A percentile compares a stretch with the other conserved stretches of the same genome.
These are phyloP conservation scores for Lepidocolaptes lacrymiger DNA, from an alignment of 2,797 vertebrate species.

Conservation along the genomic window DNA sequence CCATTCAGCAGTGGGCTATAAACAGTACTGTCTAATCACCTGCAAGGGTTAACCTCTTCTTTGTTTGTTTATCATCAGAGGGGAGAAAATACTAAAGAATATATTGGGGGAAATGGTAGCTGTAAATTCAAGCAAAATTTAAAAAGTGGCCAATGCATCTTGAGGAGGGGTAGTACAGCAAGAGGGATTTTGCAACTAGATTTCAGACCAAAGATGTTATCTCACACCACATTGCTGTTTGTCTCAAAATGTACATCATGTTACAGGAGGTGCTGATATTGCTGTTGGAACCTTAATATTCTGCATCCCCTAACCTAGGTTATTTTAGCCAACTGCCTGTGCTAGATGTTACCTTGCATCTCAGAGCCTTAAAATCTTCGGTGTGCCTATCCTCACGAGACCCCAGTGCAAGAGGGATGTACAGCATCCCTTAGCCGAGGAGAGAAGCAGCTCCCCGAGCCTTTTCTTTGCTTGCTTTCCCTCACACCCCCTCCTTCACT, in stretches of 20 bases:
- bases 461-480: constrained; percentile 1
- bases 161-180: neutral
- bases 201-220: neutral
- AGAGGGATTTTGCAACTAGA: neutral
- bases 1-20: neutral
- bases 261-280: neutral
- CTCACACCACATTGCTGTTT: neutral
- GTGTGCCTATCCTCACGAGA: constrained; percentile 2
- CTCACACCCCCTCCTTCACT: constrained; percentile 35
- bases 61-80: neutral
- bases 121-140: neutral
- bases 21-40: neutral
- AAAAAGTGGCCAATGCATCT: neutral
- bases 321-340: neutral
- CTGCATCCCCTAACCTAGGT: neutral
- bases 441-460: neutral
- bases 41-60: neutral
- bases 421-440: neutral
- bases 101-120: neutral
- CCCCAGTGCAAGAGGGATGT: neutral
- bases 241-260: neutral
- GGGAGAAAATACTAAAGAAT: neutral
- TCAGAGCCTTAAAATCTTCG: neutral
- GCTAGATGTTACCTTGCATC: neutral
- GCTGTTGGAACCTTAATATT: constrained; percentile 30